A percentile compares a stretch with the other conserved stretches of the same genome.
Evolutionary conservation across 1,140 invertebrate species (phyloP).

Genomic region (Meloidogyne exigua): DNA sequence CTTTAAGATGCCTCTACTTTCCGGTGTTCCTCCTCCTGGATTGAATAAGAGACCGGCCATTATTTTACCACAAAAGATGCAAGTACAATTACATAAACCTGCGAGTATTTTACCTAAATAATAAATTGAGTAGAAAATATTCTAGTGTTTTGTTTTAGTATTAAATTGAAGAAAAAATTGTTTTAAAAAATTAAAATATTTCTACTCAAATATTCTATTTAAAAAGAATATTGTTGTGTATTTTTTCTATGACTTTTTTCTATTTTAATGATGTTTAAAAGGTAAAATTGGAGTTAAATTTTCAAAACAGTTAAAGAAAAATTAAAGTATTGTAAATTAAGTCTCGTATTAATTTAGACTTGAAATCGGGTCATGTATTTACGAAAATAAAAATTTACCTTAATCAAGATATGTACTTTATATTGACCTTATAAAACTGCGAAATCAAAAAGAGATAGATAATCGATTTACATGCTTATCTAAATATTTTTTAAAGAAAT

Average conservation of each 20-base stretch:
- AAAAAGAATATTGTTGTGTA: background rate
- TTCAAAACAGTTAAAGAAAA: too few species aligned
- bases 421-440: too few species aligned
- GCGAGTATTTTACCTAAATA: constrained; percentile 6
- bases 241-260: background rate
- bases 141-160: background rate
- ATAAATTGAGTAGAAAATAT: background rate
- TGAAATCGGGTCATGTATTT: too few species aligned
- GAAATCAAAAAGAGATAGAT: too few species aligned
- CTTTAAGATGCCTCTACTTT: constrained; percentile 25
- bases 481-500: too few species aligned
- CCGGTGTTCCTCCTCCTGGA: constrained; percentile 26
- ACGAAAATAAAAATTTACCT: too few species aligned
- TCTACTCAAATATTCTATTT: background rate
- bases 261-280: background rate
- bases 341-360: too few species aligned
- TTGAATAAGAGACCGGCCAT: constrained; percentile 13
- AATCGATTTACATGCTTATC: too few species aligned
- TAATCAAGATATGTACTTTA: too few species aligned
- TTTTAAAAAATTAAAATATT: background rate
- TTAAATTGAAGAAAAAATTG: too few species aligned
- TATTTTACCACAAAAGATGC: constrained; percentile 16
- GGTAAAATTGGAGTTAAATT: background rate
- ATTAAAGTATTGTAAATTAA: too few species aligned
- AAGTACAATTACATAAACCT: constrained; percentile 30